Conservation (phyloP, 2,797 vertebrate species). For the Amphiprion clarkii region DNA sequence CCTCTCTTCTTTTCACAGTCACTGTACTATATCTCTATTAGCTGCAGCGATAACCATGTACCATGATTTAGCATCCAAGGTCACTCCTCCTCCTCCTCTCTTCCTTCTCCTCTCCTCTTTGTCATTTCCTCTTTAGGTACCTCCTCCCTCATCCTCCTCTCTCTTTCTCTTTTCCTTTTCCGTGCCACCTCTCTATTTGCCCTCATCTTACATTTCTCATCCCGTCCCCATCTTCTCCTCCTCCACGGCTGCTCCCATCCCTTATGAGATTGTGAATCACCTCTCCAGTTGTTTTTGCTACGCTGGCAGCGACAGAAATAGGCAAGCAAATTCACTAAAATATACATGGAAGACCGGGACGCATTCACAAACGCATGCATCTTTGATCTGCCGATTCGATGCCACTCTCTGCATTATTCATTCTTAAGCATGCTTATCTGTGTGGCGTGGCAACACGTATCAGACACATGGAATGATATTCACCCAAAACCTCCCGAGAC, state of each 20-base stretch:
- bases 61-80: slow-evolving; percentile 75
- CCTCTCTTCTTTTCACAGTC: slow-evolving; percentile 37
- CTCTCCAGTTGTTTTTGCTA: slow-evolving; percentile 43
- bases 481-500: slow-evolving; percentile 21
- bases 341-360: slow-evolving; percentile 55
- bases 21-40: slow-evolving; percentile 74
- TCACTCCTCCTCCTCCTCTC: slow-evolving; percentile 54
- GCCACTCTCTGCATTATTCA: slow-evolving; percentile 48
- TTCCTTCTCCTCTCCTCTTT: slow-evolving; percentile 23
- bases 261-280: slow-evolving; percentile 55
- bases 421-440: slow-evolving; percentile 50
- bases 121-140: slow-evolving; percentile 30
- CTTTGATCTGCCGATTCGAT: slow-evolving; percentile 56
- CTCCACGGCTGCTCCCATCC: neutral
- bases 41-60: slow-evolving; percentile 64
- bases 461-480: slow-evolving; percentile 15
- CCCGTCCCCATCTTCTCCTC: neutral
- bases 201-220: slow-evolving; percentile 49
- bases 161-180: neutral
- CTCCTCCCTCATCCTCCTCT: neutral
- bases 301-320: slow-evolving; percentile 31
- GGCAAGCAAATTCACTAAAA: slow-evolving; percentile 60
- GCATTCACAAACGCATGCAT: slow-evolving; percentile 40
- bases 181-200: slow-evolving; percentile 20
- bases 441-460: neutral